Evolutionary conservation across 2,888 invertebrate species (phyloP).

Genomic region (Troides oblongomaculatus): DNA sequence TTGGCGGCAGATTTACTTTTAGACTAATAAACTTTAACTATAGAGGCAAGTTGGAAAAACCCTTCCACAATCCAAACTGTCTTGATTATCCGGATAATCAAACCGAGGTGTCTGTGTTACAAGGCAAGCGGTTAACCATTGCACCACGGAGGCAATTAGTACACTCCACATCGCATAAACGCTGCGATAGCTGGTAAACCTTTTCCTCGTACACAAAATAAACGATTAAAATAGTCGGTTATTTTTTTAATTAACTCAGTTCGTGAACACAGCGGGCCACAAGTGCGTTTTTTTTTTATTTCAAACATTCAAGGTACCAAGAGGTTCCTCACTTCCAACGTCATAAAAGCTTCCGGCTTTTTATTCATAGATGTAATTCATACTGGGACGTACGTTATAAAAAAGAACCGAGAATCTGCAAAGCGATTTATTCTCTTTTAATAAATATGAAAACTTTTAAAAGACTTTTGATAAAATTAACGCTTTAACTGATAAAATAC

Average conservation of each 20-base stretch:
- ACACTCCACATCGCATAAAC: not conserved
- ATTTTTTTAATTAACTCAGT: slow-evolving; percentile 7
- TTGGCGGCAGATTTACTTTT: too few relatives aligned
- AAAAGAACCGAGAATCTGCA: slow-evolving; percentile 8
- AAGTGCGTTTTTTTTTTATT: slow-evolving; percentile 3
- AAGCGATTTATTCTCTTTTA: slow-evolving; percentile 7
- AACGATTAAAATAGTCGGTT: not conserved
- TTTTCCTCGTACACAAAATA: not conserved
- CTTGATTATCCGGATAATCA: too few relatives aligned
- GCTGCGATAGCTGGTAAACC: not conserved
- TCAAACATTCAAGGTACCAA: slow-evolving; percentile 15
- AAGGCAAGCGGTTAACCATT: too few relatives aligned
- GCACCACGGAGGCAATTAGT: not conserved
- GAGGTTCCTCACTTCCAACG: slow-evolving; percentile 14
- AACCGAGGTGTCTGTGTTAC: too few relatives aligned
- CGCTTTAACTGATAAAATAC: not conserved
- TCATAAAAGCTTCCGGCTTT: slow-evolving; percentile 17
- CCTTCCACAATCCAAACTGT: too few relatives aligned
- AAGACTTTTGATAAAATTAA: not conserved
- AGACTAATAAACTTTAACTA: too few relatives aligned
- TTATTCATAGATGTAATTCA: slow-evolving; percentile 25
- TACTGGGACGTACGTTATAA: slow-evolving; percentile 12
- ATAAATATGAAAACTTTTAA: slow-evolving; percentile 8
- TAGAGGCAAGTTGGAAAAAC: too few relatives aligned
- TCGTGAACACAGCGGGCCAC: not conserved